These are phyloP conservation scores for Pseudomyrmex pallidus DNA, from an alignment of 1,140 invertebrate species.

Conservation along the genomic window DNA sequence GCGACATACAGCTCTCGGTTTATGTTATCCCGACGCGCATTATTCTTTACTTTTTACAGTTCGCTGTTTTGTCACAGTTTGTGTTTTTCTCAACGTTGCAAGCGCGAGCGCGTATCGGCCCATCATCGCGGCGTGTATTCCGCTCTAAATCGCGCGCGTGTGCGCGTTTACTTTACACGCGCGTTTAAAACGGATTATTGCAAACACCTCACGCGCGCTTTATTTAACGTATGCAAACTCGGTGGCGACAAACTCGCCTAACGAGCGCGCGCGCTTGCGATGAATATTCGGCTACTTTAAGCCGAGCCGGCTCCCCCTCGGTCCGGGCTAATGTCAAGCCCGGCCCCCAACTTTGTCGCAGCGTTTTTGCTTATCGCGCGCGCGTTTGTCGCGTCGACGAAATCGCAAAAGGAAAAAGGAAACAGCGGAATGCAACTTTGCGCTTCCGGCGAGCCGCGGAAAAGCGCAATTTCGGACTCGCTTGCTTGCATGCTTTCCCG, in stretches of 20 bases:
- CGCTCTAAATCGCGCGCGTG: constrained; percentile 29
- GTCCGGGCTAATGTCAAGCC: constrained; percentile 45
- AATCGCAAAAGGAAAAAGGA: constrained; percentile 21
- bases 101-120: neutral
- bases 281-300: constrained; percentile 60
- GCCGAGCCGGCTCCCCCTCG: neutral
- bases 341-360: constrained; percentile 33
- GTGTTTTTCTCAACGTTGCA: constrained; percentile 6
- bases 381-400: constrained; percentile 13
- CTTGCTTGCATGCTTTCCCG: neutral
- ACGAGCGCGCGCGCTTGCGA: constrained; percentile 47
- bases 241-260: constrained; percentile 59
- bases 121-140: neutral
- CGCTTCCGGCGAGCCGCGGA: constrained; percentile 12
- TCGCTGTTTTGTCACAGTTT: neutral
- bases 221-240: constrained; percentile 60
- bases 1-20: neutral
- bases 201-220: constrained; percentile 40
- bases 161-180: constrained; percentile 46
- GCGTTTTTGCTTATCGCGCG: constrained; percentile 50
- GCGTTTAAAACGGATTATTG: constrained; percentile 58
- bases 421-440: constrained; percentile 5
- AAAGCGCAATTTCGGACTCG: constrained; percentile 33
- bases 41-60: neutral
- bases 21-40: neutral